phyloP scores from a whole-genome alignment of 2,797 vertebrate species.

The Urosaurus nigricauda region DNA sequence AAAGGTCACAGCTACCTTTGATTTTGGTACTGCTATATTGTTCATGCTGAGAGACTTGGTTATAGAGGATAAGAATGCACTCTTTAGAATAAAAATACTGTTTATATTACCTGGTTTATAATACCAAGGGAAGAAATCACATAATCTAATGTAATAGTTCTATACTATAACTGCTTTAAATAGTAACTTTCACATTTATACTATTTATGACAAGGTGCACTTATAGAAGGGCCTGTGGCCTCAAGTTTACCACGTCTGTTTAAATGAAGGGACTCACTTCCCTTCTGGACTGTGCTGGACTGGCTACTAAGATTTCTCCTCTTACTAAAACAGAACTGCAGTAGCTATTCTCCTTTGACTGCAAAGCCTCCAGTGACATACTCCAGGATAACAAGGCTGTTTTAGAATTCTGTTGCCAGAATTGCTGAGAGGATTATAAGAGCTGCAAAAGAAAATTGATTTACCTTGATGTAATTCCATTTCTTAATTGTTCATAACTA shows the following conservation, averaged over 20 bases:
- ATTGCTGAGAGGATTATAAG: slow-evolving; percentile 46
- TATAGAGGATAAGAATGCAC: neutral
- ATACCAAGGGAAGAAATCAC: neutral
- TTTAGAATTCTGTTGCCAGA: slow-evolving; percentile 51
- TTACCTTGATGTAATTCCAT: slow-evolving; percentile 35
- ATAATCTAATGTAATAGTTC: slow-evolving; percentile 11
- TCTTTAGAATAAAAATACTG: neutral
- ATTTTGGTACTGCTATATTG: slow-evolving; percentile 19
- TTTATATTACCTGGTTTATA: neutral
- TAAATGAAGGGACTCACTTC: slow-evolving; percentile 52
- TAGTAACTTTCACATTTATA: slow-evolving; percentile 13
- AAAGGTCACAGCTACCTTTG: no score
- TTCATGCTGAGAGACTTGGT: slow-evolving; percentile 30
- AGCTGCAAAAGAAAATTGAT: slow-evolving; percentile 53
- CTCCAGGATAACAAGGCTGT: slow-evolving; percentile 38
- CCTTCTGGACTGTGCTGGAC: slow-evolving; percentile 51
- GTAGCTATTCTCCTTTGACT: slow-evolving; percentile 63
- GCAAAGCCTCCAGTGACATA: slow-evolving; percentile 55
- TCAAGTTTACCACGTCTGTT: slow-evolving; percentile 30
- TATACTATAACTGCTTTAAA: slow-evolving; percentile 42
- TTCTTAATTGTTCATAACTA: slow-evolving; percentile 30
- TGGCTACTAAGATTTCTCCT: slow-evolving; percentile 53
- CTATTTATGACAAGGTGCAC: neutral
- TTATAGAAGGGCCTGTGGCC: neutral
- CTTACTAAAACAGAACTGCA: slow-evolving; percentile 56